Percentiles rank a stretch among this genome's conserved stretches.
phyloP scores from a whole-genome alignment of 2,888 invertebrate genomes.

The Oligia latruncula region DNA sequence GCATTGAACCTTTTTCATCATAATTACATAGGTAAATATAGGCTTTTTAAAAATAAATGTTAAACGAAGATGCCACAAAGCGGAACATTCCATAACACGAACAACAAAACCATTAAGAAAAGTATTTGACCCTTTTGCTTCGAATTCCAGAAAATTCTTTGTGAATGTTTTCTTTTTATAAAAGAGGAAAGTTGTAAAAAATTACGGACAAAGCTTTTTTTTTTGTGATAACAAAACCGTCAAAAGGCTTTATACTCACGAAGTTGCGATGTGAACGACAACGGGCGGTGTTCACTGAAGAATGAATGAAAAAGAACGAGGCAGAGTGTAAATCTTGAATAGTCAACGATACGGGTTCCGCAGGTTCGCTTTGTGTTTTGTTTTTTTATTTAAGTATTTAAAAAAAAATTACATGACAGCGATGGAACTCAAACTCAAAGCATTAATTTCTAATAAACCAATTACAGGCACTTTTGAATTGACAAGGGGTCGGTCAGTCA shows the following conservation, averaged over 20 bases:
- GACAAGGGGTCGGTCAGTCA: too few relatives aligned
- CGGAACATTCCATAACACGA: slow-evolving; percentile 45
- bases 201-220: slow-evolving; percentile 37
- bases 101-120: slow-evolving; percentile 53
- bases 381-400: not conserved
- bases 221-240: slow-evolving; percentile 49
- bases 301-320: slow-evolving; percentile 28
- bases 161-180: slow-evolving; percentile 29
- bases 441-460: too few relatives aligned
- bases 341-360: slow-evolving; percentile 32
- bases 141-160: slow-evolving; percentile 46
- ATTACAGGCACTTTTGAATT: too few relatives aligned
- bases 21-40: not conserved
- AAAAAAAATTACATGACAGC: too few relatives aligned
- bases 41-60: slow-evolving; percentile 4
- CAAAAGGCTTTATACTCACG: slow-evolving; percentile 43
- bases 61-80: slow-evolving; percentile 44
- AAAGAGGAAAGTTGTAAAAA: slow-evolving; percentile 47
- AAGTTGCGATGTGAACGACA: slow-evolving; percentile 30
- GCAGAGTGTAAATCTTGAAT: slow-evolving; percentile 21
- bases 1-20: not conserved
- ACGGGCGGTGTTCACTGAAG: slow-evolving; percentile 32
- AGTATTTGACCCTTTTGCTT: slow-evolving; percentile 58
- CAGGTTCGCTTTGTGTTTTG: not conserved
- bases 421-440: too few relatives aligned